A percentile compares a stretch with the other conserved stretches of the same genome.
phyloP scores from a whole-genome alignment of 2,888 invertebrate genomes.

The Lasiommata megera region DNA sequence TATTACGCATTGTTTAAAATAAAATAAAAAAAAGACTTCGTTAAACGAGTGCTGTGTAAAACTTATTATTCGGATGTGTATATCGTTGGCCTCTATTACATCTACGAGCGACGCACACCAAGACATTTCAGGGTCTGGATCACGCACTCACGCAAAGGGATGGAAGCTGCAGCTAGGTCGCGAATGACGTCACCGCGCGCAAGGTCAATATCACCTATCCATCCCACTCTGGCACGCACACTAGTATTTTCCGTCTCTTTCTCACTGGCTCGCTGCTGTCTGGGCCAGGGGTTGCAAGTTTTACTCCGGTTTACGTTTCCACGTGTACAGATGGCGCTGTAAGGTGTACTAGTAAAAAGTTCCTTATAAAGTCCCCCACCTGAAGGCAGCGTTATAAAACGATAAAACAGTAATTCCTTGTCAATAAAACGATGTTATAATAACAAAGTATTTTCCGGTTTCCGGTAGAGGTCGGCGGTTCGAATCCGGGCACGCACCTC shows the following conservation, averaged over 20 bases:
- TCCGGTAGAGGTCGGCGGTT: too few relatives aligned
- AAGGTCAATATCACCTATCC: slow-evolving; percentile 76
- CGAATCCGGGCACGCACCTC: too few relatives aligned
- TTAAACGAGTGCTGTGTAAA: too few relatives aligned
- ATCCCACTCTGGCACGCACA: slow-evolving; percentile 42
- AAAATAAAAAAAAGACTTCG: too few relatives aligned
- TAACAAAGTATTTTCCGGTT: too few relatives aligned
- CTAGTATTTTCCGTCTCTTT: slow-evolving; percentile 40
- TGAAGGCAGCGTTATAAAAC: too few relatives aligned
- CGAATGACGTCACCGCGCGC: slow-evolving; percentile 80
- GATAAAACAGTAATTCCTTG: too few relatives aligned
- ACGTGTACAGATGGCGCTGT: slow-evolving; percentile 23
- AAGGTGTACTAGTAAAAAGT: slow-evolving; percentile 10
- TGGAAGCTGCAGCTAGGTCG: slow-evolving; percentile 81
- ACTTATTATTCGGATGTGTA: too few relatives aligned
- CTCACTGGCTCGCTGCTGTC: slow-evolving; percentile 62
- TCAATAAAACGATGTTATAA: too few relatives aligned
- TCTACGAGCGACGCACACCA: slow-evolving; percentile 40
- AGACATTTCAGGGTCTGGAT: slow-evolving; percentile 71
- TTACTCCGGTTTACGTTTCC: slow-evolving; percentile 32
- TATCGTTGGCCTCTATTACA: not conserved
- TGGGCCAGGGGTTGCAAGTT: slow-evolving; percentile 60
- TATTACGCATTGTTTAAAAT: too few relatives aligned
- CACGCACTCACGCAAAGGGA: slow-evolving; percentile 57
- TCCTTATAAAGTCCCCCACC: too few relatives aligned